Percentiles rank a stretch among this genome's conserved stretches.
phyloP scores from a whole-genome alignment of 2,113 vertebrate species.

The Tauraco erythrolophus region DNA sequence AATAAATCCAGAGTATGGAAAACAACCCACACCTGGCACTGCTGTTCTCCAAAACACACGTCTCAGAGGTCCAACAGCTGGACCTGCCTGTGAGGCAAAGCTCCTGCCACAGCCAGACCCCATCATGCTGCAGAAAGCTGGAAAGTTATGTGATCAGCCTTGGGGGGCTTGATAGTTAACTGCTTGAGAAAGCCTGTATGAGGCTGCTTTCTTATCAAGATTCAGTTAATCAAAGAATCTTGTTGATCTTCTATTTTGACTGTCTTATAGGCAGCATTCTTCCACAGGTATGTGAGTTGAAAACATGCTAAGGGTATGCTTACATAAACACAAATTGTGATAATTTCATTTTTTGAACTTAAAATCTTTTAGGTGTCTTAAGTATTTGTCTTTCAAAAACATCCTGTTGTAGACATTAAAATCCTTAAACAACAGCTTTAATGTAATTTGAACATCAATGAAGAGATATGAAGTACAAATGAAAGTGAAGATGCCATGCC shows the following conservation, averaged over 20 bases:
- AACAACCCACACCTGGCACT: accelerated
- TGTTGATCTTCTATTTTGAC: not conserved
- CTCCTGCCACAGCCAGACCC: not conserved
- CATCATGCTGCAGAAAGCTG: not conserved
- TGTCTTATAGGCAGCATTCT: not conserved
- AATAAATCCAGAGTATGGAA: not conserved
- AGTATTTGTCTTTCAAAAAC: not conserved
- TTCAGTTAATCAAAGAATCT: not conserved
- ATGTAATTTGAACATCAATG: not conserved
- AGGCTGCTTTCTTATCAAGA: not conserved
- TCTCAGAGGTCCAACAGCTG: not conserved
- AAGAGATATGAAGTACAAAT: not conserved
- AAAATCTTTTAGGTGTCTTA: not conserved
- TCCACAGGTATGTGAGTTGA: not conserved
- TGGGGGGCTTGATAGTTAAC: not conserved
- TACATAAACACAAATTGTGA: not conserved
- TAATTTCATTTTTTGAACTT: not conserved
- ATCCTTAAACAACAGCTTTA: not conserved
- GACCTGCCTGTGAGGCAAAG: not conserved
- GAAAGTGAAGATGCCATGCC: not conserved
- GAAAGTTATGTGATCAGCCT: not conserved
- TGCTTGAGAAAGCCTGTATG: not conserved
- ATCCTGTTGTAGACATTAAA: not conserved
- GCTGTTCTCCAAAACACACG: not conserved
- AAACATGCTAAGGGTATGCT: not conserved